Percentiles rank a stretch among this genome's conserved stretches.
Evolutionary conservation across 1,140 invertebrate genomes (phyloP).

Genomic region (Drosophila subobscura): DNA sequence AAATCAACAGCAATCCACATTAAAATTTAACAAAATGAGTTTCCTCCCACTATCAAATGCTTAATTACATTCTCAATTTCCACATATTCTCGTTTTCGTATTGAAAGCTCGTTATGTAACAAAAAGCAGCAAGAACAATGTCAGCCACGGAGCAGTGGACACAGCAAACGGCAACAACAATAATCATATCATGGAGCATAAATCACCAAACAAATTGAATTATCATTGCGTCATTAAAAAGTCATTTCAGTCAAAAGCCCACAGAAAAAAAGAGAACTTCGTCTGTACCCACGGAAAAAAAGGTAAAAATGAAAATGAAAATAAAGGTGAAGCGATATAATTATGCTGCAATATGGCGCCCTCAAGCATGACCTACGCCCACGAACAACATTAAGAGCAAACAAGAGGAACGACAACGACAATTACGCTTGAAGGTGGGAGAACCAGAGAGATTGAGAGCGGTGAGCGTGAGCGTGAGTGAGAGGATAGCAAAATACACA

Average conservation of each 20-base stretch:
- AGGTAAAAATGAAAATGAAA: slow-evolving; percentile 44
- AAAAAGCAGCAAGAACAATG: slow-evolving; percentile 44
- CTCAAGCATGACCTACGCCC: slow-evolving; percentile 76
- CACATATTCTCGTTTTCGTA: slow-evolving; percentile 40
- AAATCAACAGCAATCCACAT: slow-evolving; percentile 25
- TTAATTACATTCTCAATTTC: slow-evolving; percentile 79
- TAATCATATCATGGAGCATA: slow-evolving; percentile 65
- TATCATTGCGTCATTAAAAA: slow-evolving; percentile 82
- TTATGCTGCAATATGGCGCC: slow-evolving; percentile 78
- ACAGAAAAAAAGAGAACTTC: slow-evolving; percentile 23
- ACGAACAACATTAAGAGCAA: slow-evolving; percentile 52
- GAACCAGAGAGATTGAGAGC: slow-evolving; percentile 2
- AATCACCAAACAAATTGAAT: slow-evolving; percentile 80
- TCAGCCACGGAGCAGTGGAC: not conserved
- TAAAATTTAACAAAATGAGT: slow-evolving; percentile 15
- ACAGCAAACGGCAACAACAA: slow-evolving; percentile 26
- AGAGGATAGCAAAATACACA: not conserved
- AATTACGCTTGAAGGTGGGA: slow-evolving; percentile 31
- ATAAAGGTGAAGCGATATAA: slow-evolving; percentile 79
- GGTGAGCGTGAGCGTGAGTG: not conserved
- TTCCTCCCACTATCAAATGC: slow-evolving; percentile 27
- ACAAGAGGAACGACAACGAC: slow-evolving; percentile 25
- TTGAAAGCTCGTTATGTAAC: slow-evolving; percentile 68
- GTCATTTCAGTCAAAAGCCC: slow-evolving; percentile 57
- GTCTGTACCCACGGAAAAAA: not conserved